Evolutionary conservation across 2,113 vertebrate species (phyloP).

Genomic region (Nothoprocta perdicaria): DNA sequence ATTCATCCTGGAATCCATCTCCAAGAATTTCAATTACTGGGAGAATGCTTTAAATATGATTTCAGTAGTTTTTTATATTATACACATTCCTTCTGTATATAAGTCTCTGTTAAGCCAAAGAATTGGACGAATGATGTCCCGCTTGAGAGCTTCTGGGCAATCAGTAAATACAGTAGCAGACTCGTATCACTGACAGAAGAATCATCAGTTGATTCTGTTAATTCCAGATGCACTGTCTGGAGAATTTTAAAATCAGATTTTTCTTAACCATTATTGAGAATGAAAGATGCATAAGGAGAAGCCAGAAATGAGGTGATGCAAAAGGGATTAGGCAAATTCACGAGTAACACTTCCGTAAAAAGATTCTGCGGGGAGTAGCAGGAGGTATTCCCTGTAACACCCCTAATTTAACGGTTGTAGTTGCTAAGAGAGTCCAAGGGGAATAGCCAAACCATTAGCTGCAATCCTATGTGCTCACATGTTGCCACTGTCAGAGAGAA

Average conservation of each 20-base stretch:
- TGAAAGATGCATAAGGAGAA: not conserved
- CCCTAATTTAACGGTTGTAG: not conserved
- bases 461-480: rapidly evolving
- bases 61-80: not conserved
- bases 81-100: not conserved
- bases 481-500: not conserved
- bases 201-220: not conserved
- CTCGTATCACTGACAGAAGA: not conserved
- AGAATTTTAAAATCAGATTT: not conserved
- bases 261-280: not conserved
- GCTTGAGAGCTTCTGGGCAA: not conserved
- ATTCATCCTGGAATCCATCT: not conserved
- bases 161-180: not conserved
- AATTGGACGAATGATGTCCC: not conserved
- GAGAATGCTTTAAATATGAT: not conserved
- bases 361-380: not conserved
- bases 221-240: not conserved
- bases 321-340: not conserved
- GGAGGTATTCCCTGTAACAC: not conserved
- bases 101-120: not conserved
- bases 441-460: not conserved
- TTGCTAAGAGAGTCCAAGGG: not conserved
- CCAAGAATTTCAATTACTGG: not conserved
- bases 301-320: not conserved
- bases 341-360: not conserved